Evolutionary conservation across 1,140 invertebrate genomes (phyloP).

Genomic region (Anastrepha ludens): DNA sequence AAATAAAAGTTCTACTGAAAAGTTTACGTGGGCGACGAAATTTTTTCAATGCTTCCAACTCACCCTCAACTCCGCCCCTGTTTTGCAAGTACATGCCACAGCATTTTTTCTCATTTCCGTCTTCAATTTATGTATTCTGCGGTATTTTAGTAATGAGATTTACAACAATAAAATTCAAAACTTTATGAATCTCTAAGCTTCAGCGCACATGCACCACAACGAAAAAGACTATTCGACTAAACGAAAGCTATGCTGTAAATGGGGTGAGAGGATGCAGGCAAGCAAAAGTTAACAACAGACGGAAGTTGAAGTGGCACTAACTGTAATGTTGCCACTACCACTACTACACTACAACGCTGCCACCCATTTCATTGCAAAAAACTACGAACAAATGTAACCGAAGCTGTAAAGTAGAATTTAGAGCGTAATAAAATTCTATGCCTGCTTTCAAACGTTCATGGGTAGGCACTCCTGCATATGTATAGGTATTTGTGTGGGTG

Average conservation of each 20-base stretch:
- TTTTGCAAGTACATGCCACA: neutral
- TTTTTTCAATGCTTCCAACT: neutral
- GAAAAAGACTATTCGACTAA: neutral
- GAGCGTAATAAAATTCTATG: conserved; percentile 8
- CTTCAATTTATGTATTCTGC: conserved; percentile 54
- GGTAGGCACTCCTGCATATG: neutral
- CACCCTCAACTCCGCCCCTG: neutral
- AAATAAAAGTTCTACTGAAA: no score
- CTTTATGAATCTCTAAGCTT: conserved; percentile 50
- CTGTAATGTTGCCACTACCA: neutral
- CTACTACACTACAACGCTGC: neutral
- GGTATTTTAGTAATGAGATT: conserved; percentile 54
- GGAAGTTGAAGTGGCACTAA: conserved; percentile 1
- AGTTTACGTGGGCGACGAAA: no score
- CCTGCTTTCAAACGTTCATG: neutral
- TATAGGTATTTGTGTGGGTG: neutral
- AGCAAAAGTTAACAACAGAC: conserved; percentile 18
- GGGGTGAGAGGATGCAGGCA: neutral
- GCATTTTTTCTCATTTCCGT: conserved; percentile 9
- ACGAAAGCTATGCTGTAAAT: neutral
- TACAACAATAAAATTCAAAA: conserved; percentile 55
- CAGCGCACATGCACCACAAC: conserved; percentile 3
- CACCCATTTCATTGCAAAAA: neutral
- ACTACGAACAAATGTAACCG: no score
- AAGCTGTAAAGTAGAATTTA: neutral